Conservation (phyloP, 1,140 invertebrate species). For the Drosophila cardini region DNA sequence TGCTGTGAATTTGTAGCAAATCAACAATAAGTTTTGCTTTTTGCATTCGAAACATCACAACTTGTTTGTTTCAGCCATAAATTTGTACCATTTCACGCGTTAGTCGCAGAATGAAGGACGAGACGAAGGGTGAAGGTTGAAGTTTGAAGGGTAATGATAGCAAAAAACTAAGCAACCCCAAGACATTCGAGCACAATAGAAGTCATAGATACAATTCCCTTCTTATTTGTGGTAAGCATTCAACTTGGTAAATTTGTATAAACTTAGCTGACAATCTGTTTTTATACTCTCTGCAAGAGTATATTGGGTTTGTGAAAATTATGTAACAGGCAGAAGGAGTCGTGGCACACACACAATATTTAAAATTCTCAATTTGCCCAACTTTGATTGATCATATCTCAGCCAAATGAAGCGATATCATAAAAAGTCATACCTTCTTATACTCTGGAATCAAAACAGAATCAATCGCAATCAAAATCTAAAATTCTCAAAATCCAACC, state of each 20-base stretch:
- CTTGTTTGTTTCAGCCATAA: slow-evolving; percentile 55
- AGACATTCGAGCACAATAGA: slow-evolving; percentile 10
- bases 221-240: slow-evolving; percentile 2
- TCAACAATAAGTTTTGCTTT: slow-evolving; percentile 51
- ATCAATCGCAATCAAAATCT: too few species aligned
- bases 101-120: background rate
- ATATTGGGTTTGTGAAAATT: too few species aligned
- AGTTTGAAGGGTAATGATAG: slow-evolving; percentile 14
- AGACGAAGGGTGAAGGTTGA: background rate
- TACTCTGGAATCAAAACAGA: too few species aligned
- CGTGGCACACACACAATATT: too few species aligned
- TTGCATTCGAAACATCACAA: slow-evolving; percentile 58
- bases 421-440: too few species aligned
- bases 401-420: too few species aligned
- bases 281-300: too few species aligned
- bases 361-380: too few species aligned
- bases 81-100: slow-evolving; percentile 33
- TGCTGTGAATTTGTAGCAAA: slow-evolving; percentile 40
- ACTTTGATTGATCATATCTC: too few species aligned
- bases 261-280: slow-evolving; percentile 35
- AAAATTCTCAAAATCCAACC: too few species aligned
- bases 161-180: slow-evolving; percentile 16
- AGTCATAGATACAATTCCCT: slow-evolving; percentile 1
- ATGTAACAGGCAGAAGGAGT: too few species aligned
- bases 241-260: slow-evolving; percentile 10